Evolutionary conservation across 2,113 vertebrate species (phyloP), one percentile per base, ranked within the genome.

Genomic region (Nibea coibor): DNA sequence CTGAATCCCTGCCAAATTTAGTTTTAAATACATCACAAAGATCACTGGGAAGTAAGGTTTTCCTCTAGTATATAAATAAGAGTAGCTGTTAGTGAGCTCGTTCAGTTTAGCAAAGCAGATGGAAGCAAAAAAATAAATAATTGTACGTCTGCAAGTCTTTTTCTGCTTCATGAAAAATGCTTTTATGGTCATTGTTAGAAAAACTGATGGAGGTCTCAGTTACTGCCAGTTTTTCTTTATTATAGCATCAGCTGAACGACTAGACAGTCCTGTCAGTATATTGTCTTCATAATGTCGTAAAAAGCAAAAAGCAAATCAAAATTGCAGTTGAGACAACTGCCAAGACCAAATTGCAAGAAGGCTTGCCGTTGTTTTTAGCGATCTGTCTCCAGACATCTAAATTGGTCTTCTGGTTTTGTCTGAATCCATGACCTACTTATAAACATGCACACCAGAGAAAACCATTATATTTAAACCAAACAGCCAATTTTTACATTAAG

Each of bases 391-490:
- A 80, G 71, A 75, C 65, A 24, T 78, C 54, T 71, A 75, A 70
- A 71, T 75, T 47, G 42, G 65, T 70, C 72, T 3, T 62, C 26
- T 57, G 70, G 42, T 70, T 58, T 61, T 63, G 63, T 78, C 47
- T 76, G 57, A 51, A 8, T 74, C 73, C 19, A 26, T 65, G 73
- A 82, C 57, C 80, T 31, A 64, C 62, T 81, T 74, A 1, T 8
- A 58, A 65, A 72, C 7, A 58, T 14, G 10, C n/a, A 28, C 43
- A 16, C 61, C 11, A 47, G 17, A 75, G 50, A 65, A 65, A 56
- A 22, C 35, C 50, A 56, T 64, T 47, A 14, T 24, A 61, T 48
- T 24, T 12, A 10, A 69, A 50, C 51, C 59, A 58, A 47, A 57
- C 31, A 12, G 61, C 5, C 53, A 57, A 3, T 58, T 61, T 50